Evolutionary conservation across 2,797 vertebrate species (phyloP), one percentile per base, ranked within the genome.

Genomic region (Sebastes alutus): DNA sequence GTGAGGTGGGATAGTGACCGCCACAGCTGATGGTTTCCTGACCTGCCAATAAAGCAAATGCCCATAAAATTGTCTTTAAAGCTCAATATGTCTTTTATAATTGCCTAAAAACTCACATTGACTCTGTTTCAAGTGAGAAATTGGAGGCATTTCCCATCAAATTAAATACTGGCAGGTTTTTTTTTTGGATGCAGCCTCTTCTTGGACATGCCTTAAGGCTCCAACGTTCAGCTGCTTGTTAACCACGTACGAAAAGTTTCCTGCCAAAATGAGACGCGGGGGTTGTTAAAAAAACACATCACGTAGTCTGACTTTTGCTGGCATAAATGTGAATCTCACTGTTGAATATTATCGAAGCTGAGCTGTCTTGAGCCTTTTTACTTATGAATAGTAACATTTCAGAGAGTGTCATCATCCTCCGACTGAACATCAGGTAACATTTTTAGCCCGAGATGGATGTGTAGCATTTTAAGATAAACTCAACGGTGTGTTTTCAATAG

Each of bases 391-490:
- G 78, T 66, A 78, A 59, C 59, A 85, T 94, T 94, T 90, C 93
- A 84, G 59, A 14, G 72, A 76, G 84, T 94, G 91, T 92, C 92
- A 86, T 94, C 91, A 93, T 89, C 86, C 65, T 84, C 82, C 33
- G 10, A 29, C 38, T 77, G 83, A 84, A 67, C 65, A 74, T 29
- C 75, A 81, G 85, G 87, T 87, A 82, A 67, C n/a, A 8, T 67
- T 65, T 84, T 72, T 54, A 58, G 16, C 64, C 33, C 18, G 32
- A 6, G 60, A 80, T 66, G 63, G 11, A 76, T 49, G 29, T 63
- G 4, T 68, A 14, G n/a, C 6, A 70, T 76, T 73, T 80, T 68
- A 16, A 61, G 60, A 62, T 73, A 1, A 42, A 82, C 59, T 61
- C 33, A 59, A 8, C 55, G 33, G 56, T 60, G 12, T 63, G 27